A percentile compares a stretch with the other conserved stretches of the same genome.
These are phyloP conservation scores for Araneus ventricosus DNA, from an alignment of 1,140 invertebrate species.

Conservation along the genomic window DNA sequence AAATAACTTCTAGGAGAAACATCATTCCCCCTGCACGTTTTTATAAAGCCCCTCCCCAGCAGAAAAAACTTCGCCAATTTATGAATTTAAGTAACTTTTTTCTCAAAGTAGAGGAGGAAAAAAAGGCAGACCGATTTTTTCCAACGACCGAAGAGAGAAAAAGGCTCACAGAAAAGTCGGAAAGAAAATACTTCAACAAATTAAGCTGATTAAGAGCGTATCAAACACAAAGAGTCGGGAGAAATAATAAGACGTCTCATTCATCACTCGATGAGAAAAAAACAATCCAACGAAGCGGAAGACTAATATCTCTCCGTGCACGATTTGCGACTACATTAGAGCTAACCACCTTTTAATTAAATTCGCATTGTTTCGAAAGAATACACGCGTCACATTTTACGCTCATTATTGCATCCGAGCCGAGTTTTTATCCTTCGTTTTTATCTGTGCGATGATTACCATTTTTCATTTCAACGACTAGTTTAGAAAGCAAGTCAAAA, in stretches of 20 bases:
- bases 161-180: neutral
- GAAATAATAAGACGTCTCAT: slow-evolving; percentile 15
- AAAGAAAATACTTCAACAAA: slow-evolving; percentile 20
- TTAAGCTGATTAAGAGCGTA: slow-evolving; percentile 20
- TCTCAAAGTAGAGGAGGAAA: too few species aligned
- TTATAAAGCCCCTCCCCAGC: too few species aligned
- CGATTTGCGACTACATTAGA: neutral
- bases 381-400: slow-evolving; percentile 15
- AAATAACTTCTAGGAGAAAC: too few species aligned
- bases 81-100: too few species aligned
- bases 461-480: neutral
- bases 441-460: neutral
- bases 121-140: neutral
- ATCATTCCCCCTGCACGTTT: too few species aligned
- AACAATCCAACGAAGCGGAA: slow-evolving; percentile 18
- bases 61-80: too few species aligned
- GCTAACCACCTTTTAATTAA: slow-evolving; percentile 40
- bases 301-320: slow-evolving; percentile 3
- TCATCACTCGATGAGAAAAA: neutral
- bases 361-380: slow-evolving; percentile 40
- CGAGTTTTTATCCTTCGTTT: neutral
- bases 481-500: neutral
- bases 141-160: neutral
- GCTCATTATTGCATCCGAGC: neutral
- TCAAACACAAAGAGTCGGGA: neutral